Evolutionary conservation across 2,113 vertebrate genomes (phyloP).

Genomic region (Notarius lentiginosus): DNA sequence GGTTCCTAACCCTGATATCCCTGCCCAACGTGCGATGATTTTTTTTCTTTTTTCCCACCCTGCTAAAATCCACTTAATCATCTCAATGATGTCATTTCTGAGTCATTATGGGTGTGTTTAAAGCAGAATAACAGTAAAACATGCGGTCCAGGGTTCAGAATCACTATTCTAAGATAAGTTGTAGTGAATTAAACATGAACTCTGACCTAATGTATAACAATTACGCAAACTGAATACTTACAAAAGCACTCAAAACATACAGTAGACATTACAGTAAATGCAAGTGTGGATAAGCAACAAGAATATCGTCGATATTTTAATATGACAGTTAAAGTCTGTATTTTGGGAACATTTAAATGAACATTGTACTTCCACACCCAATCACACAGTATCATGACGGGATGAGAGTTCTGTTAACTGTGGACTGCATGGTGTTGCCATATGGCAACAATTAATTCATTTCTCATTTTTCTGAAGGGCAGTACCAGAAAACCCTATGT

Average conservation of each 20-base stretch:
- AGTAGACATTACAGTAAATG: background rate
- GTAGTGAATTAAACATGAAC: background rate
- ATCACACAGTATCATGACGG: background rate
- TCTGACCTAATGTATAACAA: background rate
- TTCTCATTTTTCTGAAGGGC: no score
- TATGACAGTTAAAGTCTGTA: background rate
- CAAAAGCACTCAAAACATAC: background rate
- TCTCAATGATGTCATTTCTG: background rate
- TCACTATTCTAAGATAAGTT: background rate
- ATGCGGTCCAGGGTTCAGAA: background rate
- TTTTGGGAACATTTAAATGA: background rate
- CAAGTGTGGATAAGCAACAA: background rate
- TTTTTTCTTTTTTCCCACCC: background rate
- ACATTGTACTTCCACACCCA: background rate
- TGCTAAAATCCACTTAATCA: background rate
- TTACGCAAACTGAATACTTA: background rate
- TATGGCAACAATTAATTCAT: no score
- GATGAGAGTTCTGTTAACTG: background rate
- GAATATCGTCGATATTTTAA: background rate
- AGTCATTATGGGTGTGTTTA: slow-evolving; percentile 1
- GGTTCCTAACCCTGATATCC: background rate
- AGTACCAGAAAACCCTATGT: no score
- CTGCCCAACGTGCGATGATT: background rate
- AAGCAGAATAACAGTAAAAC: background rate
- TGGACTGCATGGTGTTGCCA: no score